A percentile compares a stretch with the other conserved stretches of the same genome.
These are phyloP conservation scores for Rhinella marina DNA, from an alignment of 2,797 vertebrate species.

Conservation along the genomic window DNA sequence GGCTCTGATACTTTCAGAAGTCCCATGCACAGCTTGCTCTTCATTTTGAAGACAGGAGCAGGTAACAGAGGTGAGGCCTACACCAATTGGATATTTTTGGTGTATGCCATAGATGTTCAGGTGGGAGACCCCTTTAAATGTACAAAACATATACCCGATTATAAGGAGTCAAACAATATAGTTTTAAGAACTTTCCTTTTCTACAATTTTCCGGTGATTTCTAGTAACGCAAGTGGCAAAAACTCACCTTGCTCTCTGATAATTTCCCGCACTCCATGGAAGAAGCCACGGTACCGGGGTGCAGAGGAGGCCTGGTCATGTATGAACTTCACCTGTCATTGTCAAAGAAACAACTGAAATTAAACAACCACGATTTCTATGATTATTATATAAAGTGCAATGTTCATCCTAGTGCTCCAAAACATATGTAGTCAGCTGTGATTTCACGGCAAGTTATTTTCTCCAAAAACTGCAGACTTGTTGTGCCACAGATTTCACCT, in stretches of 20 bases:
- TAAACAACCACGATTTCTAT: not conserved
- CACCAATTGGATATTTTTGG: no score
- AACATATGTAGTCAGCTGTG: not conserved
- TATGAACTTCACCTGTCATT: slow-evolving; percentile 82
- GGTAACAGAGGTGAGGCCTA: no score
- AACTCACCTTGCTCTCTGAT: slow-evolving; percentile 81
- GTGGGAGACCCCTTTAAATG: not conserved
- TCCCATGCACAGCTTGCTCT: no score
- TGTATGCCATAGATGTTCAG: no score
- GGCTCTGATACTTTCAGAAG: no score
- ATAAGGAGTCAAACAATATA: not conserved
- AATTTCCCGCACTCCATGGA: slow-evolving; percentile 82
- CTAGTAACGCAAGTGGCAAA: not conserved
- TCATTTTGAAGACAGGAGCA: no score
- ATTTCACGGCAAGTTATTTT: not conserved
- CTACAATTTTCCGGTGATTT: not conserved
- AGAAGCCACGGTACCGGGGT: slow-evolving; percentile 83
- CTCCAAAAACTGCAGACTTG: no score
- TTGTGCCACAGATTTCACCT: no score
- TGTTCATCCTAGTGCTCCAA: not conserved
- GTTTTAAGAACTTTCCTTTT: not conserved
- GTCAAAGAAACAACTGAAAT: not conserved
- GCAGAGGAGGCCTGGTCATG: slow-evolving; percentile 82
- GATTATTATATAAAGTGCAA: not conserved
- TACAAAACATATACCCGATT: not conserved